A percentile compares a stretch with the other conserved stretches of the same genome.
phyloP scores from a whole-genome alignment of 2,113 vertebrate genomes.

The mouse (Mus musculus) region GRCm39 chr11:119730001-119730500 shows the following conservation, averaged over 20 bases:
- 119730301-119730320: fast-evolving
- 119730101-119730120: neutral
- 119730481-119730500: slow-evolving; percentile 1
- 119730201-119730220: neutral
- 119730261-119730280: neutral
- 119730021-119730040: neutral
- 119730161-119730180: neutral
- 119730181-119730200: too few species aligned
- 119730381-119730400: neutral
- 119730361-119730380: neutral
- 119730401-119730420: neutral
- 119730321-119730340: fast-evolving
- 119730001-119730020: neutral
- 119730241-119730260: fast-evolving
- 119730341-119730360: fast-evolving
- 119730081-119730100: fast-evolving
- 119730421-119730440: neutral
- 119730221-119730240: neutral
- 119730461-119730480: neutral
- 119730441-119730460: neutral
- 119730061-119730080: neutral
- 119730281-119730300: neutral
- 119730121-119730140: neutral
- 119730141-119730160: neutral
- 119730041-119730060: too few species aligned